phyloP scores from a whole-genome alignment of 2,113 vertebrate genomes.

The Eurypyga helias region DNA sequence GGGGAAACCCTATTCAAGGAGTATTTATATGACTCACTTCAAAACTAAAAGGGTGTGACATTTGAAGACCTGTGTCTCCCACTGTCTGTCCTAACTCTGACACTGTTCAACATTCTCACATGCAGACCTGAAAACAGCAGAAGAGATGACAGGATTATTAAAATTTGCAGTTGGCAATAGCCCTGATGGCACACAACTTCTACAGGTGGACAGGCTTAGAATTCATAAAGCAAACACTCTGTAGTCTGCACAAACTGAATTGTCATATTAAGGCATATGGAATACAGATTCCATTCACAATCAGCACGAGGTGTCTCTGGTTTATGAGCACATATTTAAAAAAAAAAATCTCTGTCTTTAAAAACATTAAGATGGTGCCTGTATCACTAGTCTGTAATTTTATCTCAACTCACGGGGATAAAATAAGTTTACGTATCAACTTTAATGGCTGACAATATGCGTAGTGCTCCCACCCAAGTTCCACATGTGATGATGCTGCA shows the following conservation, averaged over 20 bases:
- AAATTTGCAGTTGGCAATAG: neutral
- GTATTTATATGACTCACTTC: neutral
- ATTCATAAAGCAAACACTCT: neutral
- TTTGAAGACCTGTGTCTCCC: neutral
- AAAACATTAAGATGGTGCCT: neutral
- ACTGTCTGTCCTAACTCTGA: neutral
- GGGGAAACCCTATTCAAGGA: neutral
- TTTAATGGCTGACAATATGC: neutral
- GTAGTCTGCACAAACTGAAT: neutral
- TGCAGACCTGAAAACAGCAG: neutral
- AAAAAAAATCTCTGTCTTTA: neutral
- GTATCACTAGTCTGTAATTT: neutral
- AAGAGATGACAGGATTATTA: neutral
- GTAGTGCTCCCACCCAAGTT: neutral
- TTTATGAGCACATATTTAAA: neutral
- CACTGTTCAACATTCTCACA: neutral
- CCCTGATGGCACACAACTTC: neutral
- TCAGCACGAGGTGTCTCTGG: neutral
- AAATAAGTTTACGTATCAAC: neutral
- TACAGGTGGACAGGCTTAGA: neutral
- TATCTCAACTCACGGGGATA: neutral
- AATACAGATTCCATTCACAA: neutral
- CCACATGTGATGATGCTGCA: neutral
- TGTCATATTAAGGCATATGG: neutral
- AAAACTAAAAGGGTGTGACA: neutral